Evolutionary conservation across 2,888 invertebrate species (phyloP).

Genomic region (Arenicola marina): DNA sequence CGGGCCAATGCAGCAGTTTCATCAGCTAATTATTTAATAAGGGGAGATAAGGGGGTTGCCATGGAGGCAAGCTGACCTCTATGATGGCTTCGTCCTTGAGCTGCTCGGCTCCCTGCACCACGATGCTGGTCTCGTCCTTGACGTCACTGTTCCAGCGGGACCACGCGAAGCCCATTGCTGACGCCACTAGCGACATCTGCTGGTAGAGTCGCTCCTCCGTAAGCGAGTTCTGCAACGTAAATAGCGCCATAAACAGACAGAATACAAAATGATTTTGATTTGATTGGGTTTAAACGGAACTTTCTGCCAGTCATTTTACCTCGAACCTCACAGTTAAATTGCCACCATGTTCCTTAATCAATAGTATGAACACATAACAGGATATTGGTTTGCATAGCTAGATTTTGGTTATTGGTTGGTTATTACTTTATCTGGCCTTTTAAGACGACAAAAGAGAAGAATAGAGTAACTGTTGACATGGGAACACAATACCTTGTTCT

Average conservation of each 20-base stretch:
- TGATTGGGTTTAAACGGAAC: too few relatives aligned
- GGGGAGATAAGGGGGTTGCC: too few relatives aligned
- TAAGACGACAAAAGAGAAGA: too few relatives aligned
- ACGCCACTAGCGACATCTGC: constrained; percentile 57
- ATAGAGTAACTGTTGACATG: too few relatives aligned
- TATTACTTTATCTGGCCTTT: too few relatives aligned
- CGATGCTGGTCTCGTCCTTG: constrained; percentile 43
- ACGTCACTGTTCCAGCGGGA: constrained; percentile 58
- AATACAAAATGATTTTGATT: background rate
- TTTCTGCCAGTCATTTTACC: background rate
- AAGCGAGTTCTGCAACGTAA: constrained; percentile 43
- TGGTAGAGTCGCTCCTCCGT: constrained; percentile 53
- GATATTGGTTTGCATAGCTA: too few relatives aligned
- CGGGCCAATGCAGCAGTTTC: too few relatives aligned
- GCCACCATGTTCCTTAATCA: too few relatives aligned
- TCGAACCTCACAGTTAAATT: too few relatives aligned
- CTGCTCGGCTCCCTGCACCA: constrained; percentile 54
- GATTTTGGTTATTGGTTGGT: too few relatives aligned
- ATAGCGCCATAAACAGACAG: background rate
- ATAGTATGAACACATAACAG: background rate
- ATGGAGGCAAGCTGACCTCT: too few relatives aligned
- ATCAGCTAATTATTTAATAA: too few relatives aligned
- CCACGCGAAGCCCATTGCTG: constrained; percentile 56
- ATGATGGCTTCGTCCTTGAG: constrained; percentile 51
- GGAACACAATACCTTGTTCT: constrained; percentile 60